phyloP scores from a whole-genome alignment of 2,113 vertebrate genomes.

The Amphilophus citrinellus region DNA sequence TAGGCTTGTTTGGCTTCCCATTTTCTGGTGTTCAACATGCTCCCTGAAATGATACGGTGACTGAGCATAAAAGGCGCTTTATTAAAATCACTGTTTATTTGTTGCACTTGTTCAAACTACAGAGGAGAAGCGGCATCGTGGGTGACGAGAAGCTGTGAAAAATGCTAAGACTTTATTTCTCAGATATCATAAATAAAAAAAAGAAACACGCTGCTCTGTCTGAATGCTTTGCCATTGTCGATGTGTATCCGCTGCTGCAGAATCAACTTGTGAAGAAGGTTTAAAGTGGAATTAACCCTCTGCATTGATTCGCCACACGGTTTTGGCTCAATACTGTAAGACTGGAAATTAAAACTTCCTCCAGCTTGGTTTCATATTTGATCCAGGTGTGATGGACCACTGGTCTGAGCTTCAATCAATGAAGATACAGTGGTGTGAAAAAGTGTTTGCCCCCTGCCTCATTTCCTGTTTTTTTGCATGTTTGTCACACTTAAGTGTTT shows the following conservation, averaged over 20 bases:
- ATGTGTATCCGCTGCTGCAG: background rate
- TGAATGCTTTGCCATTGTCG: background rate
- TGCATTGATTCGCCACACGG: constrained; percentile 49
- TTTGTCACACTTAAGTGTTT: too few species aligned
- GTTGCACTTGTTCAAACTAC: constrained; percentile 29
- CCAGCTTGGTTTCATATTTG: constrained; percentile 47
- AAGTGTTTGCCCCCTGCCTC: too few species aligned
- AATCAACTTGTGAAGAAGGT: constrained; percentile 11
- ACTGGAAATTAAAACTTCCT: constrained; percentile 58
- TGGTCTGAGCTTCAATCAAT: constrained; percentile 58
- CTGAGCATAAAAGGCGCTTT: constrained; percentile 48
- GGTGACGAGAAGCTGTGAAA: constrained; percentile 11
- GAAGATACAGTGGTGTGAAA: background rate
- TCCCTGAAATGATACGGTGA: constrained; percentile 54
- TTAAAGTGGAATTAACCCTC: constrained; percentile 48
- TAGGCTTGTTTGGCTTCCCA: constrained; percentile 55
- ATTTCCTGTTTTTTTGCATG: too few species aligned
- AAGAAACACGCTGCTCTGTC: background rate
- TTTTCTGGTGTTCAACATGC: constrained; percentile 58
- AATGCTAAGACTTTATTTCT: constrained; percentile 1
- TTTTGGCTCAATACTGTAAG: constrained; percentile 34
- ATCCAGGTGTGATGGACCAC: constrained; percentile 55
- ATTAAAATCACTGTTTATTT: constrained; percentile 61
- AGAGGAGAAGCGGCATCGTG: constrained; percentile 23
- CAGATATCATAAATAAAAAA: background rate